Conservation (phyloP, 1,140 invertebrate species). For the Phortica variegata region DNA sequence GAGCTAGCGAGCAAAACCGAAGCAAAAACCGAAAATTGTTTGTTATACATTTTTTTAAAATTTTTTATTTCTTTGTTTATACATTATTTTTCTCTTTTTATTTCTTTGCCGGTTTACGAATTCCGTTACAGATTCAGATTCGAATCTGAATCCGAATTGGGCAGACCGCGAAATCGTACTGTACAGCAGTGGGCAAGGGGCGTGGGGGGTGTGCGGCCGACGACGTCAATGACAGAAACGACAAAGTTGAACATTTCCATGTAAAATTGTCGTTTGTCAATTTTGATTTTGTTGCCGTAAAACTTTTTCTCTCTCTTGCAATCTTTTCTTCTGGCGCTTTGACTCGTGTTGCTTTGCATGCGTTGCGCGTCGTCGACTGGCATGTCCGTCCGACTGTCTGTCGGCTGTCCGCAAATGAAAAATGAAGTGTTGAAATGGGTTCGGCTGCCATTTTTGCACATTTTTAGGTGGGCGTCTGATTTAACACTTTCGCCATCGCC, state of each 20-base stretch:
- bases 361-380: slow-evolving; percentile 20
- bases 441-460: slow-evolving; percentile 33
- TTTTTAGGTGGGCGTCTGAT: slow-evolving; percentile 45
- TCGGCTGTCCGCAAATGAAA: not conserved
- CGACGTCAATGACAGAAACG: no score
- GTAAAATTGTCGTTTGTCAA: slow-evolving; percentile 36
- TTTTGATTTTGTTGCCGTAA: slow-evolving; percentile 19
- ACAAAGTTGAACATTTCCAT: no score
- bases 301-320: slow-evolving; percentile 1
- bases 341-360: slow-evolving; percentile 34
- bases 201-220: no score
- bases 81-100: no score
- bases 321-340: slow-evolving; percentile 14
- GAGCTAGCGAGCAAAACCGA: not conserved
- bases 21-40: no score
- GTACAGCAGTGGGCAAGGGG: no score
- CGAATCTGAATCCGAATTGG: no score
- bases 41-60: no score
- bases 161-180: no score
- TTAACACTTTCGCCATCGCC: slow-evolving; percentile 43
- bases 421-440: slow-evolving; percentile 24
- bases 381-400: slow-evolving; percentile 7
- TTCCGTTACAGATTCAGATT: no score
- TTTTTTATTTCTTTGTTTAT: no score
- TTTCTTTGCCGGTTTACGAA: no score